phyloP scores from a whole-genome alignment of 2,888 invertebrate genomes.

The Rotaria magnacalcarata region DNA sequence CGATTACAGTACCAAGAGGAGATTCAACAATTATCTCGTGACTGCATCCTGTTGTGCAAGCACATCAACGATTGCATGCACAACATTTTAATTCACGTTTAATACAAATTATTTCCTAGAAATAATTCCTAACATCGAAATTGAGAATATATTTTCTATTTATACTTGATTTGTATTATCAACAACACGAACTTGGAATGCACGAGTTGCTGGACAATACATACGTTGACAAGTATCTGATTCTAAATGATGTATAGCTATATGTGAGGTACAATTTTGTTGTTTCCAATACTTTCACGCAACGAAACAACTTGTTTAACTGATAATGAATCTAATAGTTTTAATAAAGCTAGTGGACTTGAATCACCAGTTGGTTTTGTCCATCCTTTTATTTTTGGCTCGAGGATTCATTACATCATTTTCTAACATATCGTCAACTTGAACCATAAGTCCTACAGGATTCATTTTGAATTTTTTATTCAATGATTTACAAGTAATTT shows the following conservation, averaged over 20 bases:
- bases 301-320: neutral
- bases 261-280: neutral
- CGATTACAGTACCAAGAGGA: slow-evolving; percentile 54
- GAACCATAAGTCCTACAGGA: neutral
- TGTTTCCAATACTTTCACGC: neutral
- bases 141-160: neutral
- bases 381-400: neutral
- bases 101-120: slow-evolving; percentile 54
- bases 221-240: neutral
- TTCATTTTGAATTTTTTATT: neutral
- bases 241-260: neutral
- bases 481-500: neutral
- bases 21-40: slow-evolving; percentile 54
- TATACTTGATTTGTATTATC: neutral
- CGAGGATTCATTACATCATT: neutral
- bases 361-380: neutral
- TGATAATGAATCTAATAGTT: neutral
- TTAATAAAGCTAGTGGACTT: neutral
- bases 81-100: slow-evolving; percentile 55
- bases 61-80: slow-evolving; percentile 53
- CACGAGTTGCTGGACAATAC: neutral
- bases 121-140: neutral
- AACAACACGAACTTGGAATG: neutral
- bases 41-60: slow-evolving; percentile 50
- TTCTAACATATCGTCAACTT: neutral